A percentile compares a stretch with the other conserved stretches of the same genome.
Conservation (phyloP, 2,888 invertebrate genomes). For the Drosophila meridiana region DNA sequence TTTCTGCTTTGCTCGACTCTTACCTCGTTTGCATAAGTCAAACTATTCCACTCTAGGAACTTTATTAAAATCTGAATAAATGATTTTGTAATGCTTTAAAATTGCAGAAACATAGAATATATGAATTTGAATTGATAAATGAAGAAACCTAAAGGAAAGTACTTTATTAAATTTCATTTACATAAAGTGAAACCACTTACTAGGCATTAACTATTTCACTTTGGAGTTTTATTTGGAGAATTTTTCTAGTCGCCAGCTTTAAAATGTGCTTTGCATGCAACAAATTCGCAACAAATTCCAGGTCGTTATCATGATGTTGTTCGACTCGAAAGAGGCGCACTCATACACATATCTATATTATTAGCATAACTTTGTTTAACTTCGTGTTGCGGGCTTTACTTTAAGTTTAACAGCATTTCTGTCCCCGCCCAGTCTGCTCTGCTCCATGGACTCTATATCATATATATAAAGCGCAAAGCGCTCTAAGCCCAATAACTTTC, state of each 20-base stretch:
- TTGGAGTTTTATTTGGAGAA: background rate
- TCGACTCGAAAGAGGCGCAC: conserved; percentile 1
- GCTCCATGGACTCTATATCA: conserved; percentile 34
- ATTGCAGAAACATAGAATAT: conserved; percentile 9
- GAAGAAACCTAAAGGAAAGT: background rate
- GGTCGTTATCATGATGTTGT: conserved; percentile 42
- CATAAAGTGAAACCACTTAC: background rate
- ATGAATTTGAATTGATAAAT: background rate
- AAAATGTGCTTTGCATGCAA: conserved; percentile 28
- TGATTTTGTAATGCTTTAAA: background rate
- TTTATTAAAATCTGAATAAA: background rate
- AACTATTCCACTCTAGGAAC: background rate
- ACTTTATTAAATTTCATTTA: background rate
- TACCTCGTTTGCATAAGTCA: background rate
- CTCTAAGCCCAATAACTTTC: conserved; percentile 76
- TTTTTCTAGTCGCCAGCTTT: conserved; percentile 24
- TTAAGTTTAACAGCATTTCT: conserved; percentile 44
- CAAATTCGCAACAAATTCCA: conserved; percentile 52
- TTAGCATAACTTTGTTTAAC: conserved; percentile 59
- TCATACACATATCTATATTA: conserved; percentile 20
- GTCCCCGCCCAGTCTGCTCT: background rate
- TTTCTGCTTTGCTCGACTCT: background rate
- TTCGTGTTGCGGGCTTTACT: conserved; percentile 53
- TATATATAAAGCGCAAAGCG: conserved; percentile 68
- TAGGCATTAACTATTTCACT: background rate